Conservation (phyloP, 2,797 vertebrate species). For the Lepidocolaptes lacrymiger region DNA sequence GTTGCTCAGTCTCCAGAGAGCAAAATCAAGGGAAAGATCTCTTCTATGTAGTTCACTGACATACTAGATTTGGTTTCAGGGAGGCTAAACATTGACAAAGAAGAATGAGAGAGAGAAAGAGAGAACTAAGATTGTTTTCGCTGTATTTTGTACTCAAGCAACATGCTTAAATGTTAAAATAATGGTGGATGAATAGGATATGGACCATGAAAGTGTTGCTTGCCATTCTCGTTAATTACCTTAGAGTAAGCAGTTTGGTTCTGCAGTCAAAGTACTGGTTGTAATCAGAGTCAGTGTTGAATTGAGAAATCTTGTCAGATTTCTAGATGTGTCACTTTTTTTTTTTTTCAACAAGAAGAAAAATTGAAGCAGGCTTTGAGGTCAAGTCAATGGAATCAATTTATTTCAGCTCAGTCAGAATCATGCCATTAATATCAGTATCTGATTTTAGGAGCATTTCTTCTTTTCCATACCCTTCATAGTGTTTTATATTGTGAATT, state of each 20-base stretch:
- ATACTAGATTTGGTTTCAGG: neutral
- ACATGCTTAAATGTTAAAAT: neutral
- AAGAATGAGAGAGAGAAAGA: neutral
- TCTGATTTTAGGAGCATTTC: neutral
- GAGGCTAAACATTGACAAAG: neutral
- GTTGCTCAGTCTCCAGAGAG: conserved; percentile 14
- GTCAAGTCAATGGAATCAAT: neutral
- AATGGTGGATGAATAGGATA: neutral
- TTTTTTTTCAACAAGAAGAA: neutral
- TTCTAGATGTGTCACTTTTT: neutral
- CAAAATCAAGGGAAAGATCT: conserved; percentile 26
- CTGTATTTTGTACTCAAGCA: neutral
- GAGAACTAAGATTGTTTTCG: neutral
- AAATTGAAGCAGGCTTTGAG: neutral
- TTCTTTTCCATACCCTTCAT: neutral
- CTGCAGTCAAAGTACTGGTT: neutral
- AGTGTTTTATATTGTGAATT: neutral
- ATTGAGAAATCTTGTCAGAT: neutral
- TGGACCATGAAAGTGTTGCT: neutral
- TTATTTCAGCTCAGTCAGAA: neutral
- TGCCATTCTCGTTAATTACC: neutral
- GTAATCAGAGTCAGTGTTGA: neutral
- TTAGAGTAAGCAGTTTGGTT: neutral
- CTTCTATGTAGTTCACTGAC: neutral
- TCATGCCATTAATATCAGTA: neutral